phyloP scores from a whole-genome alignment of 2,888 invertebrate genomes.

The Hirudinaria manillensis region DNA sequence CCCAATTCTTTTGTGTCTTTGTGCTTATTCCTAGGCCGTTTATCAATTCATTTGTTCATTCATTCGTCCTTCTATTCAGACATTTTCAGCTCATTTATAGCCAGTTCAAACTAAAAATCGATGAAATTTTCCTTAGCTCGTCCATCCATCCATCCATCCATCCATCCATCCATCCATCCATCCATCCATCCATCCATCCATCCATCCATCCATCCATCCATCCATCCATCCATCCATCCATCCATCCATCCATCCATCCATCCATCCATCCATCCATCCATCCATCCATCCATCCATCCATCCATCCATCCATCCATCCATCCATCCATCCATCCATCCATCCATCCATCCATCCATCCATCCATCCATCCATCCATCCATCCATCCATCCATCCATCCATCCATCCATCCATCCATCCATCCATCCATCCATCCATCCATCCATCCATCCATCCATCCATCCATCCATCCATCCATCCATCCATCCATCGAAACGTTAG shows the following conservation, averaged over 20 bases:
- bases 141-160: neutral
- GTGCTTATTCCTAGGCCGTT: too few relatives aligned
- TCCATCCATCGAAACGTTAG: too few relatives aligned
- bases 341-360: neutral
- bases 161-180: neutral
- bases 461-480: too few relatives aligned
- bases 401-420: too few relatives aligned
- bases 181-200: neutral
- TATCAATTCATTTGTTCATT: neutral
- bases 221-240: too few relatives aligned
- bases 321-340: neutral
- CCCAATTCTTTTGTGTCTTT: too few relatives aligned
- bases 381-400: neutral
- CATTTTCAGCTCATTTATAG: neutral
- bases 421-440: too few relatives aligned
- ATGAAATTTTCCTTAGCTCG: neutral
- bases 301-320: too few relatives aligned
- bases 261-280: too few relatives aligned
- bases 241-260: too few relatives aligned
- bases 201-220: neutral
- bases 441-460: too few relatives aligned
- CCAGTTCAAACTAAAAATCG: neutral
- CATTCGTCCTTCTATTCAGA: neutral
- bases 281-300: too few relatives aligned
- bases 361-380: neutral